Evolutionary conservation across 1,140 invertebrate genomes (phyloP), one percentile per base, ranked within the genome.

Genomic region (Aphelenchoides fujianensis): DNA sequence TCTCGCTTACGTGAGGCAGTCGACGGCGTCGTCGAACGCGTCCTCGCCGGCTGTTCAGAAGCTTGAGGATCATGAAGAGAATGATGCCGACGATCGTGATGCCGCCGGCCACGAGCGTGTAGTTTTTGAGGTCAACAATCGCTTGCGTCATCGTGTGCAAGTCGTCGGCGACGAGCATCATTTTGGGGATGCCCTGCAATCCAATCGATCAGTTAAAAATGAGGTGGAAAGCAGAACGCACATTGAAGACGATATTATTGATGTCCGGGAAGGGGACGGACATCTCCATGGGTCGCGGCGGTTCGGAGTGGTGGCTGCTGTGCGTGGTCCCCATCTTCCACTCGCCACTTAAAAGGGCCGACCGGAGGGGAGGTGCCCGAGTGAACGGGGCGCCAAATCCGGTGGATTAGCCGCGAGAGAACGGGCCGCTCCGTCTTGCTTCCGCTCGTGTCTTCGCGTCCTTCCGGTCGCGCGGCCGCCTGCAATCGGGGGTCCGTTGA

Each of bases 141-240:
- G 16, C 16, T 66, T 66, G 9, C 0, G 32, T 66, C 1, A 66
- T 7, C 55, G 5, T 32, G 5, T 59, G 63, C 63, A 66, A 41
- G 34, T 66, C 63, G 3, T 66, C 63, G 2, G 63, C 63, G 9
- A 66, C 63, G 19, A 41, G 63, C 63, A 66, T 66, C 63, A 66
- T 66, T 3, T 66, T 66, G 31, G 63, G 63, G 2, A 66, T 66
- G 16, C 63, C n/a, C n/a, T n/a, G n/a, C n/a, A n/a, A n/a, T n/a
- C n/a, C n/a, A n/a, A n/a, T n/a, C n/a, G n/a, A n/a, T n/a, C n/a
- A n/a, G n/a, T n/a, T n/a, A n/a, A n/a, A n/a, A n/a, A n/a, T n/a
- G n/a, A n/a, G n/a, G n/a, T n/a, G n/a, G n/a, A n/a, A n/a, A n/a
- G n/a, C n/a, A n/a, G n/a, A n/a, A n/a, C n/a, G n/a, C n/a, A n/a